Conservation (phyloP, 2,113 vertebrate genomes). For the Lasiurus cinereus region DNA sequence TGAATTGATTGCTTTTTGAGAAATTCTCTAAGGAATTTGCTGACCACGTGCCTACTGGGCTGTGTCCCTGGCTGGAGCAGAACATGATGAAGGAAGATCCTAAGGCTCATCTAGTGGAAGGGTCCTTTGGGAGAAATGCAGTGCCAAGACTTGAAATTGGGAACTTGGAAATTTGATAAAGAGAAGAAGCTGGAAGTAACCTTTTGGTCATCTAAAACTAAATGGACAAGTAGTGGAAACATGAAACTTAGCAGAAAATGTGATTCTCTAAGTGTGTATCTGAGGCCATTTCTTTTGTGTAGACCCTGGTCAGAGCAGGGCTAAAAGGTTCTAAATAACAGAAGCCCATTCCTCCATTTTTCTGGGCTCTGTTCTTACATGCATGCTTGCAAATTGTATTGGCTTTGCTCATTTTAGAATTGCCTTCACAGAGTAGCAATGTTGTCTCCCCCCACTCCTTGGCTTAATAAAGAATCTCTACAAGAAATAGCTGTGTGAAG, state of each 20-base stretch:
- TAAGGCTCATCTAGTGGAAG: background rate
- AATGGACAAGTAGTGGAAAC: conserved; percentile 39
- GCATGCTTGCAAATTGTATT: background rate
- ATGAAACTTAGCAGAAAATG: conserved; percentile 35
- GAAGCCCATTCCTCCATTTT: background rate
- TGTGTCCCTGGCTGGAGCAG: background rate
- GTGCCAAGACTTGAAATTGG: conserved; percentile 47
- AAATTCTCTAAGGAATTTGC: conserved; percentile 52
- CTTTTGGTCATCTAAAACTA: background rate
- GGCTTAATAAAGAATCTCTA: conserved; percentile 47
- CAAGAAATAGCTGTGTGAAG: conserved; percentile 30
- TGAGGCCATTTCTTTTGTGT: background rate
- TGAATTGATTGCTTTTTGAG: conserved; percentile 72
- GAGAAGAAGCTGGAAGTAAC: conserved; percentile 1
- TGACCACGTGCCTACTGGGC: conserved; percentile 17
- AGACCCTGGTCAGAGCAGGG: background rate
- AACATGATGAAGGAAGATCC: conserved; percentile 1
- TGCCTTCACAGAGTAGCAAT: conserved; percentile 23
- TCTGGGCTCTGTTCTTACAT: background rate
- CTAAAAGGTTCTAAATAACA: background rate
- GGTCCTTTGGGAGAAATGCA: conserved; percentile 29
- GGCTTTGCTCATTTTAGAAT: conserved; percentile 61
- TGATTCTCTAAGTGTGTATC: background rate
- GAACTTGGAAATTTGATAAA: conserved; percentile 53
- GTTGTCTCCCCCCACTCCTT: background rate